phyloP scores from a whole-genome alignment of 2,888 invertebrate genomes.

The Timema podura region DNA sequence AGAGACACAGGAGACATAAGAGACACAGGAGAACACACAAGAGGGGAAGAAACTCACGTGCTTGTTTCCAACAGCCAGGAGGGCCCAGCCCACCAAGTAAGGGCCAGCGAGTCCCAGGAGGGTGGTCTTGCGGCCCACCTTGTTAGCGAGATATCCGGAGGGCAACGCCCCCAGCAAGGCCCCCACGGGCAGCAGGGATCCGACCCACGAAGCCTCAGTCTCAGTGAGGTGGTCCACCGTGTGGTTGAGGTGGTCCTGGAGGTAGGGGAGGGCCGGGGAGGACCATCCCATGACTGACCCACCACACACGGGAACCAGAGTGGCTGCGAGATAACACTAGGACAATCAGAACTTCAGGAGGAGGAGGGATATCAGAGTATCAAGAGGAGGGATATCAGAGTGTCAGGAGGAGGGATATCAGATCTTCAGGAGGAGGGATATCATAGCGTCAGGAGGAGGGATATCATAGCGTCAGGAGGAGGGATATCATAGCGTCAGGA shows the following conservation, averaged over 20 bases:
- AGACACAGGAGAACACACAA: too few species aligned
- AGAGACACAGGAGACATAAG: too few species aligned
- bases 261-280: slow-evolving; percentile 32
- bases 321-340: slow-evolving; percentile 10
- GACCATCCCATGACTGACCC: slow-evolving; percentile 36
- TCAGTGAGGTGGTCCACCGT: background rate
- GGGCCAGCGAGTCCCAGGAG: background rate
- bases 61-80: slow-evolving; percentile 55
- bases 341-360: too few species aligned
- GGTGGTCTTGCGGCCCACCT: slow-evolving; percentile 61
- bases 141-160: slow-evolving; percentile 64
- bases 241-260: slow-evolving; percentile 29
- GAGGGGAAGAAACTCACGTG: slow-evolving; percentile 1
- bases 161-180: slow-evolving; percentile 72
- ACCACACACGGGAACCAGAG: slow-evolving; percentile 32
- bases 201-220: slow-evolving; percentile 55
- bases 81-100: slow-evolving; percentile 61
- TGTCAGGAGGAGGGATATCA: too few species aligned
- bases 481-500: too few species aligned
- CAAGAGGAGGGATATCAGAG: too few species aligned
- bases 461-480: too few species aligned
- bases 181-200: slow-evolving; percentile 71
- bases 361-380: too few species aligned
- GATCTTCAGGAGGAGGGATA: too few species aligned
- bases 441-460: too few species aligned